Evolutionary conservation across 2,888 invertebrate species (phyloP).

Genomic region (Cosmorhoe ocellata): DNA sequence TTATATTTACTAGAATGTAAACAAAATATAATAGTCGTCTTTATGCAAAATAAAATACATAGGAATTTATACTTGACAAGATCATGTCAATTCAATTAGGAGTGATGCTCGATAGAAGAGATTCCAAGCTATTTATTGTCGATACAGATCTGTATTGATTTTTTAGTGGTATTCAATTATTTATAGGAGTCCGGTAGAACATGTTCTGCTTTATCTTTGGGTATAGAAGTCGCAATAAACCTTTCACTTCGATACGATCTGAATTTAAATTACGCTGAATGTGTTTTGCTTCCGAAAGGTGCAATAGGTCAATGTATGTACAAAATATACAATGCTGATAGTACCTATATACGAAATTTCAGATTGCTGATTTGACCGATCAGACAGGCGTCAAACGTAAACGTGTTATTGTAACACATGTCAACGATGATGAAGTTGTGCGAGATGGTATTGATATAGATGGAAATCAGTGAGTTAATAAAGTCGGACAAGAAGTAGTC

Average conservation of each 20-base stretch:
- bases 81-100: conserved; percentile 17
- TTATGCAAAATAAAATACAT: conserved; percentile 5
- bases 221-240: conserved; percentile 34
- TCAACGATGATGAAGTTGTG: conserved; percentile 17
- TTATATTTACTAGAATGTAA: neutral
- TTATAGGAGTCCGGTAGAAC: conserved; percentile 19
- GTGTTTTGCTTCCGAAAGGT: conserved; percentile 50
- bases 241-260: conserved; percentile 52
- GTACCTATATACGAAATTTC: conserved; percentile 31
- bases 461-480: conserved; percentile 52
- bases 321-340: conserved; percentile 32
- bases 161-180: conserved; percentile 19
- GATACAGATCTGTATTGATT: conserved; percentile 19
- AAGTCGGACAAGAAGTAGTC: conserved; percentile 52
- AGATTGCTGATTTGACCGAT: conserved; percentile 21
- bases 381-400: too few relatives aligned
- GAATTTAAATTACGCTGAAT: conserved; percentile 34
- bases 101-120: conserved; percentile 1
- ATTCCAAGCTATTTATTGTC: conserved; percentile 13
- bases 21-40: neutral
- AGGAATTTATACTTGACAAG: conserved; percentile 9
- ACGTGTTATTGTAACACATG: neutral
- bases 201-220: conserved; percentile 29
- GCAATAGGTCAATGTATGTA: conserved; percentile 48
- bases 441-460: conserved; percentile 27